Conservation (phyloP, 2,888 invertebrate genomes). For the Cotesia congregata region DNA sequence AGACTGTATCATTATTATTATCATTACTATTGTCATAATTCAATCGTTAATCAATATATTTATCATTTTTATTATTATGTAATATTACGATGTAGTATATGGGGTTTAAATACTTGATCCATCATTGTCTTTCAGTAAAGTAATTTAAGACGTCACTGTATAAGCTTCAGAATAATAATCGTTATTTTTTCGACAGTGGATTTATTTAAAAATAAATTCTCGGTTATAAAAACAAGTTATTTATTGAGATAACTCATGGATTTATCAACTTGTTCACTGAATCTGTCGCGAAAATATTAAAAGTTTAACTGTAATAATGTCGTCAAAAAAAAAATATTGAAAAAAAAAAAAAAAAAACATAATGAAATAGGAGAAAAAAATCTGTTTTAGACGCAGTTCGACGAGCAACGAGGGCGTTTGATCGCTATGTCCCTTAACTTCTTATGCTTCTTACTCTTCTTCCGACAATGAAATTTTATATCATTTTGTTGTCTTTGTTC, state of each 20-base stretch:
- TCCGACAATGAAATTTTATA: conserved; percentile 27
- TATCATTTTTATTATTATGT: background rate
- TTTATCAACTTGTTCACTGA: background rate
- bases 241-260: background rate
- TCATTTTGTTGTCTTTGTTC: conserved; percentile 17
- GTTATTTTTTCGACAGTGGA: background rate
- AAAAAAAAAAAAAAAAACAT: too few species aligned
- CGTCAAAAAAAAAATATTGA: too few species aligned
- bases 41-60: background rate
- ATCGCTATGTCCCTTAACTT: background rate
- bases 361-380: background rate
- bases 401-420: background rate
- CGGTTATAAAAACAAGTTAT: background rate
- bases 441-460: background rate
- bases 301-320: background rate
- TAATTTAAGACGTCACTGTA: background rate
- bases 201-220: background rate
- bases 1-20: conserved; percentile 7
- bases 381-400: background rate
- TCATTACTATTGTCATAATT: background rate
- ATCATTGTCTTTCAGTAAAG: conserved; percentile 10
- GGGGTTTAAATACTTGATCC: background rate
- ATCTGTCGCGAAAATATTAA: background rate
- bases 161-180: background rate
- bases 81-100: background rate